phyloP scores from a whole-genome alignment of 2,888 invertebrate genomes.

The Zygogramma bicolorata region DNA sequence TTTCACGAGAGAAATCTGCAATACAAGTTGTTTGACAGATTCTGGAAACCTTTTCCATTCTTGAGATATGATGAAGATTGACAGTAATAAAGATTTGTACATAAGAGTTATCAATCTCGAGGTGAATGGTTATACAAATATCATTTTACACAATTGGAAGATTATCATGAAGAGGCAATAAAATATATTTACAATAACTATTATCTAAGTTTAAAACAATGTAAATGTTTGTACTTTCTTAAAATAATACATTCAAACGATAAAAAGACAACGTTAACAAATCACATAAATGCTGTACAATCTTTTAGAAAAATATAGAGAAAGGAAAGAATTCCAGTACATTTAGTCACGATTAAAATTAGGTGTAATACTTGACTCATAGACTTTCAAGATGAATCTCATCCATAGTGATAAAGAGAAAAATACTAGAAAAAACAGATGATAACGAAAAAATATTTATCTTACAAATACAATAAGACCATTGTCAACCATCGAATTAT shows the following conservation, averaged over 20 bases:
- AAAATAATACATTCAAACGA: constrained; percentile 39
- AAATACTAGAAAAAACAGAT: background rate
- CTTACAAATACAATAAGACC: background rate
- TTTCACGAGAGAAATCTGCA: too few relatives aligned
- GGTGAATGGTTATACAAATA: background rate
- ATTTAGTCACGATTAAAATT: constrained; percentile 9
- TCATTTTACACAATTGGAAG: constrained; percentile 39
- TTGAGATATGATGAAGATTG: too few relatives aligned
- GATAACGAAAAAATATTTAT: background rate
- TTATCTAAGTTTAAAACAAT: constrained; percentile 43
- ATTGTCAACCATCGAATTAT: background rate
- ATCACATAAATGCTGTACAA: constrained; percentile 46
- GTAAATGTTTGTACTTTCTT: constrained; percentile 45
- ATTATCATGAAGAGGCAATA: constrained; percentile 33
- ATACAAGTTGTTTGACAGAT: too few relatives aligned
- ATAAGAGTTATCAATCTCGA: background rate
- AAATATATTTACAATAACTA: constrained; percentile 38
- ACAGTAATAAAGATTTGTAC: too few relatives aligned
- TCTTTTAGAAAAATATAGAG: constrained; percentile 41
- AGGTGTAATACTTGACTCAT: background rate
- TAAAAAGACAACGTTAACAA: constrained; percentile 47
- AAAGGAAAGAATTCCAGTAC: constrained; percentile 30
- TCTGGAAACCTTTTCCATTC: too few relatives aligned
- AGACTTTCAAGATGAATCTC: constrained; percentile 16
- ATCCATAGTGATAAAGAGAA: background rate